Conservation (phyloP, 2,888 invertebrate genomes). For the Amphipoea lucens region DNA sequence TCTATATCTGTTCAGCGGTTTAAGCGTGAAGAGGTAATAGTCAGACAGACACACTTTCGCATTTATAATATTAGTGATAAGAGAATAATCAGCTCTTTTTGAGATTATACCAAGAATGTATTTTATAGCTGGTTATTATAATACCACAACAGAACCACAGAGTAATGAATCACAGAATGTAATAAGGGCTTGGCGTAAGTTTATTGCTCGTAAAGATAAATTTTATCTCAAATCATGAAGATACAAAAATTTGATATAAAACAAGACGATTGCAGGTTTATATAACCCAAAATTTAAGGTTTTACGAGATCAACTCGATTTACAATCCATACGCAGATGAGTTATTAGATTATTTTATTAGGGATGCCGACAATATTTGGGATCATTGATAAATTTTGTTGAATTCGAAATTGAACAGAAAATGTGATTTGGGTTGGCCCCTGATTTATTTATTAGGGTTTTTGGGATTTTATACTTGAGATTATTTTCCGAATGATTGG, state of each 20-base stretch:
- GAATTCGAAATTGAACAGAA: background rate
- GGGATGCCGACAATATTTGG: background rate
- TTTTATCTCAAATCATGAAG: constrained; percentile 42
- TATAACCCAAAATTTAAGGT: background rate
- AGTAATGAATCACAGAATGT: constrained; percentile 29
- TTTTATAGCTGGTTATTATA: background rate
- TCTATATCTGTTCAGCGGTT: too few relatives aligned
- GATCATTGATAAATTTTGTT: constrained; percentile 12
- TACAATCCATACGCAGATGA: constrained; percentile 5
- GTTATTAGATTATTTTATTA: constrained; percentile 38
- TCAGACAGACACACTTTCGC: too few relatives aligned
- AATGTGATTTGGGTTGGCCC: background rate
- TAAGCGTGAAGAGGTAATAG: too few relatives aligned
- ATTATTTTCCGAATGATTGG: constrained; percentile 21
- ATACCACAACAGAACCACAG: constrained; percentile 4
- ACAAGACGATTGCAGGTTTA: constrained; percentile 21
- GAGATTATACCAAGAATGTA: background rate
- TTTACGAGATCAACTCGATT: constrained; percentile 16
- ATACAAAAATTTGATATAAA: constrained; percentile 37
- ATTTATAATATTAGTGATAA: too few relatives aligned
- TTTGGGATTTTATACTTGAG: background rate
- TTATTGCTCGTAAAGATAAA: constrained; percentile 58
- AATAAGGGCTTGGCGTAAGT: constrained; percentile 38
- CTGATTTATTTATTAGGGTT: constrained; percentile 36
- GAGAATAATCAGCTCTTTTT: background rate